Percentiles rank a stretch among this genome's conserved stretches.
These are phyloP conservation scores for Bos taurus DNA, from an alignment of 2,113 vertebrate species.

Conservation along the genomic window DNA sequence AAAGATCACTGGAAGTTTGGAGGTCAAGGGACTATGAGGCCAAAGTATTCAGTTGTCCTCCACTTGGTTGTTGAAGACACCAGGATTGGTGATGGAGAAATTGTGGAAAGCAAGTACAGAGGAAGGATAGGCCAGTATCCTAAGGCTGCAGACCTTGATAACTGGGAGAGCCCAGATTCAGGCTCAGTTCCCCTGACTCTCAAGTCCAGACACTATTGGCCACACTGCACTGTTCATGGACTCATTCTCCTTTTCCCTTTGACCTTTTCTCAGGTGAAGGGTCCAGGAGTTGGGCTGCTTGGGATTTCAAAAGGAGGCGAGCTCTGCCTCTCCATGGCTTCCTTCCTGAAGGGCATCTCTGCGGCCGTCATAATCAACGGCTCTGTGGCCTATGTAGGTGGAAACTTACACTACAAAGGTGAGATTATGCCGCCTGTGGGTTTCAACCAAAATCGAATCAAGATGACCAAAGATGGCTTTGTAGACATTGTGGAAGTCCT, in stretches of 20 bases:
- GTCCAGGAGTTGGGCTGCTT: conserved; percentile 86
- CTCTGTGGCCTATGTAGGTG: conserved; percentile 76
- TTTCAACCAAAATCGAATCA: accelerated
- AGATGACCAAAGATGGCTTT: conserved; percentile 74
- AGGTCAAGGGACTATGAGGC: background rate
- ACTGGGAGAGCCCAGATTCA: background rate
- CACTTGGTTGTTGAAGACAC: background rate
- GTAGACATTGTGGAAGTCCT: conserved; percentile 75
- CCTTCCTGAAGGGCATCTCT: conserved; percentile 86
- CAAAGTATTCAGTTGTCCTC: background rate
- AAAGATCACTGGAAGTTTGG: background rate
- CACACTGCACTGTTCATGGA: background rate
- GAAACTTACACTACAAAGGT: conserved; percentile 80
- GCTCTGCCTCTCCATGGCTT: conserved; percentile 87
- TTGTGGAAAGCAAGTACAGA: background rate
- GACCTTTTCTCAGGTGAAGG: conserved; percentile 76
- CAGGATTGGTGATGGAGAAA: background rate
- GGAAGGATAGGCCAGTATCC: background rate
- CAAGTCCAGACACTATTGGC: background rate
- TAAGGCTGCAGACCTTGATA: background rate
- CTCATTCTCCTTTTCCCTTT: conserved; percentile 25
- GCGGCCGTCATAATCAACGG: conserved; percentile 85
- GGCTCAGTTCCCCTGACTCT: background rate
- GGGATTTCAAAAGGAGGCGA: conserved; percentile 89
- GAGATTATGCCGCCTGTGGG: conserved; percentile 77